These are phyloP conservation scores for Heliconius sara DNA, from an alignment of 2,888 invertebrate genomes.

Conservation along the genomic window DNA sequence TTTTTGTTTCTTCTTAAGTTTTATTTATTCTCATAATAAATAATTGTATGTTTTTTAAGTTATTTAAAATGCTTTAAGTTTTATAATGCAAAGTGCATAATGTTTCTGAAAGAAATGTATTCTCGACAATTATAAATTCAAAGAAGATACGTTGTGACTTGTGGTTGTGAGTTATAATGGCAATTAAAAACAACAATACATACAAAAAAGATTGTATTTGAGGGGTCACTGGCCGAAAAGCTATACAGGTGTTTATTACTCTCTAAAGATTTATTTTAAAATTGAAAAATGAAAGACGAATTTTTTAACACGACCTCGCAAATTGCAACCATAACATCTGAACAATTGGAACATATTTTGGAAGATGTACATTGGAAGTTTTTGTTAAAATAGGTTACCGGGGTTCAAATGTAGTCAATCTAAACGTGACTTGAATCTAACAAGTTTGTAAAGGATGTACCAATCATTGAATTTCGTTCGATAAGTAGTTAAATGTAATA, in stretches of 20 bases:
- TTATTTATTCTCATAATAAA: not conserved
- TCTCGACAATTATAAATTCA: conserved; percentile 1
- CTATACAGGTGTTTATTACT: conserved; percentile 13
- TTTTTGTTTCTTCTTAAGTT: not conserved
- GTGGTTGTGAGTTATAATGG: not conserved
- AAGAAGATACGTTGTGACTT: conserved; percentile 4
- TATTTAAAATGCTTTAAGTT: not conserved
- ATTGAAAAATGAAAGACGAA: not conserved
- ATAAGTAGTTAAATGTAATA: conserved; percentile 1
- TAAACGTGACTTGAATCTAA: conserved; percentile 35
- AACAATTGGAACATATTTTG: not conserved
- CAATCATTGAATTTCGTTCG: conserved; percentile 11
- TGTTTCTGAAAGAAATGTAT: not conserved
- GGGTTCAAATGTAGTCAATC: conserved; percentile 27
- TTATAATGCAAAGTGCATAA: not conserved
- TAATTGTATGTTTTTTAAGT: not conserved
- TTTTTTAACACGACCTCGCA: not conserved
- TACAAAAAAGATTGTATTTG: conserved; percentile 19
- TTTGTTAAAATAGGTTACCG: conserved; percentile 17
- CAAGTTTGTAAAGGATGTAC: conserved; percentile 13
- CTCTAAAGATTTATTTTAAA: conserved; percentile 17
- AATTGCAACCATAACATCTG: conserved; percentile 9
- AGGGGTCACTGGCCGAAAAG: conserved; percentile 24
- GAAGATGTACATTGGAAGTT: not conserved
- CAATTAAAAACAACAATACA: conserved; percentile 18